phyloP scores from a whole-genome alignment of 64 coral and sea anemone genomes.

The Astreopora myriophthalma region DNA sequence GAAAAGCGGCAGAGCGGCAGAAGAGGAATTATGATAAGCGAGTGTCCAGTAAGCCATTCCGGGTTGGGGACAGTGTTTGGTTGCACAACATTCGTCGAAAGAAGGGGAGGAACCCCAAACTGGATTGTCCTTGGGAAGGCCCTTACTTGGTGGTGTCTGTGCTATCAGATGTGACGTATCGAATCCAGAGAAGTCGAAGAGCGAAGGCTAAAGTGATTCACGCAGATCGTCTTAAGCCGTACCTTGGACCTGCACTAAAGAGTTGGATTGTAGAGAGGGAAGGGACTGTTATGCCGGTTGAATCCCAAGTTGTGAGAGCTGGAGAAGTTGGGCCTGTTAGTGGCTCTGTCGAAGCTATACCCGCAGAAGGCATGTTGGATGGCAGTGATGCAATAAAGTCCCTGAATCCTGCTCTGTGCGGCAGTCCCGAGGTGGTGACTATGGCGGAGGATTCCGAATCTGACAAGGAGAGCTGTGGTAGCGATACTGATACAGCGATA shows the following conservation, averaged over 20 bases:
- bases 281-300: too few species aligned
- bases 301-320: too few species aligned
- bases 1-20: slow-evolving; percentile 31
- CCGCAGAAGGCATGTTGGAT: too few species aligned
- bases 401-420: too few species aligned
- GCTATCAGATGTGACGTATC: slow-evolving; percentile 29
- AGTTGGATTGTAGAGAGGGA: too few species aligned
- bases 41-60: slow-evolving; percentile 45
- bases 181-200: slow-evolving; percentile 49
- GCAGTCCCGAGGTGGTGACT: too few species aligned
- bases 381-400: too few species aligned
- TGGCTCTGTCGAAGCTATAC: too few species aligned
- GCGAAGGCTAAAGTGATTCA: slow-evolving; percentile 39
- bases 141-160: slow-evolving; percentile 18
- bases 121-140: slow-evolving; percentile 37
- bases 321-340: too few species aligned
- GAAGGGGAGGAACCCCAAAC: slow-evolving; percentile 53
- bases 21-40: slow-evolving; percentile 72
- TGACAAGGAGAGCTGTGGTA: too few species aligned
- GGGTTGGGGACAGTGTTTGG: slow-evolving; percentile 46
- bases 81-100: slow-evolving; percentile 8
- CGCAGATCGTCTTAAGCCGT: slow-evolving; percentile 55
- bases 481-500: too few species aligned
- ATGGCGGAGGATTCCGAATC: too few species aligned
- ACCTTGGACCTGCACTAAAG: slow-evolving; percentile 61